Evolutionary conservation across 2,797 vertebrate species (phyloP).

Genomic region (Sebastes oblongus): DNA sequence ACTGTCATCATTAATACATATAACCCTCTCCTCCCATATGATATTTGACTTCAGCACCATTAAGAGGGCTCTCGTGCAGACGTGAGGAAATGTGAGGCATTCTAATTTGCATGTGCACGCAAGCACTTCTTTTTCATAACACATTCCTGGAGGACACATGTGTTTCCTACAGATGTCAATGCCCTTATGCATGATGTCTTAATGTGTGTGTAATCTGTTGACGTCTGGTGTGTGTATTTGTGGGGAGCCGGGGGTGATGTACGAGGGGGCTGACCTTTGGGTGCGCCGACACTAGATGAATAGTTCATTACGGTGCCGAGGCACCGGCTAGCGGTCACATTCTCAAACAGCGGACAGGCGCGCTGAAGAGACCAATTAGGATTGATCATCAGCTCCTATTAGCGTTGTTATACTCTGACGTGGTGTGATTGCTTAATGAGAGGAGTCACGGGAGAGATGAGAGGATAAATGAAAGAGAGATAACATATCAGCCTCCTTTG

Average conservation of each 20-base stretch:
- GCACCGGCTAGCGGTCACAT: conserved; percentile 64
- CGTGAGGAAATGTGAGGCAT: neutral
- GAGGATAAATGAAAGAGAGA: conserved; percentile 51
- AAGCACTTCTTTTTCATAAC: neutral
- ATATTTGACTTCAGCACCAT: conserved; percentile 35
- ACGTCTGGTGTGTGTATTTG: conserved; percentile 9
- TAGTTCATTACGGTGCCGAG: conserved; percentile 72
- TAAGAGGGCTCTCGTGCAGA: neutral
- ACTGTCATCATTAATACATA: conserved; percentile 21
- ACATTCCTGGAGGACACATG: neutral
- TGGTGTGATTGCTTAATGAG: conserved; percentile 67
- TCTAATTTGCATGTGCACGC: neutral
- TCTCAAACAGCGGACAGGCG: conserved; percentile 58
- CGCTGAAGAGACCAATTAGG: conserved; percentile 84
- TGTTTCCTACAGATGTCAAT: neutral
- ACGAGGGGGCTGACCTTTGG: conserved; percentile 72
- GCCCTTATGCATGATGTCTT: neutral
- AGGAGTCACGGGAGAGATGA: conserved; percentile 38
- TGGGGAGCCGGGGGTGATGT: neutral
- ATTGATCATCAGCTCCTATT: conserved; percentile 82
- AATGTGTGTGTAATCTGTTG: neutral
- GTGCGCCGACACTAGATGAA: conserved; percentile 64
- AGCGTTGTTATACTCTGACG: conserved; percentile 61
- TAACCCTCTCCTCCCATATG: neutral
- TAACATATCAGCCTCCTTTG: conserved; percentile 12